Evolutionary conservation across 2,888 invertebrate genomes (phyloP), one percentile per base, ranked within the genome.

Genomic region (Junonia oenone): DNA sequence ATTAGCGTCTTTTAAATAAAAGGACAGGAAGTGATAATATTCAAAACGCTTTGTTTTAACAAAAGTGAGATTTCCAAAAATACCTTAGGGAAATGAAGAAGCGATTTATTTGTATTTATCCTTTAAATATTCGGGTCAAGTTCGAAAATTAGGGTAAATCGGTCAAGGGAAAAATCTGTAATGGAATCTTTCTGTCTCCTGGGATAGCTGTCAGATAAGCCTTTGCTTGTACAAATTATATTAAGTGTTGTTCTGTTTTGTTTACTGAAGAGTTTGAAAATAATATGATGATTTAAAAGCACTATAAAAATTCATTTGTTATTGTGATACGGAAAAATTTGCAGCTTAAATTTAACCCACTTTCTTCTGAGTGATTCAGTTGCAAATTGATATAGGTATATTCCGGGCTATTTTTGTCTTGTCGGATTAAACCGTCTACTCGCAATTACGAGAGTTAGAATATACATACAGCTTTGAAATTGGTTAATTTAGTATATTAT

Each of bases 131-230:
- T n/a, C 45, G 49, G 60, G 55, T 55, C 60, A 55, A 57, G 55
- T 57, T 55, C 40, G 51, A 43, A 43, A 45, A 55, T 57, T 49
- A 54, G 51, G 51, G 17, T 33, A 60, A 55, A 51, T 52, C 60
- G 60, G 57, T 52, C 57, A 60, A 60, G 60, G 57, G 56, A 31
- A 57, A 50, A 19, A 17, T 15, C 35, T 46, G 54, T 57, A 57
- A 60, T 52, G 55, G 55, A 55, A 57, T 52, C 51, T 45, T 40
- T 51, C 22, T n/a, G 56, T 55, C 60, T 35, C 60, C 13, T 15
- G 57, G 51, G 57, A 13, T 38, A 26, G 33, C 55, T 60, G 53
- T 59, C 56, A 57, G 45, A 49, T 43, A 29, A 27, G 6, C n/a
- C 43, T 33, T 57, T 49, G 31, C 27, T 49, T 55, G 27, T 13